Evolutionary conservation across 1,140 invertebrate species (phyloP), one percentile per base, ranked within the genome.

Genomic region (Maconellicoccus hirsutus): DNA sequence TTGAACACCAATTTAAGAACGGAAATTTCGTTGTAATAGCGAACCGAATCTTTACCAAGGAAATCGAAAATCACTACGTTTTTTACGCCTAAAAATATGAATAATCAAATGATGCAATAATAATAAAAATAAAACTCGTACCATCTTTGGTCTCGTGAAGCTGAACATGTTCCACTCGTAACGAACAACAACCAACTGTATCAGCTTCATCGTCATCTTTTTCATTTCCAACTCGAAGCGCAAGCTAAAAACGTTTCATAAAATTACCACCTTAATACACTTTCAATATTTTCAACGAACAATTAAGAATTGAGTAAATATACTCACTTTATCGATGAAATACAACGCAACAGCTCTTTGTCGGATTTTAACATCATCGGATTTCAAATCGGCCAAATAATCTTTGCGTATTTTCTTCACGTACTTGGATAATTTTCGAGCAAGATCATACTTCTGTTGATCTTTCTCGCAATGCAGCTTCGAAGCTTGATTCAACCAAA

Each of bases 121-220:
- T 23, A 21, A n/a, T 63, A 63, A 21, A 21, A 23, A 63, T 21
- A 19, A 63, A 96, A 93, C 76, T n/a, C n/a, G n/a, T 98, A 82
- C 80, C 99, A 98, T 72, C 98, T 83, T 6, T 98, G 89, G 73
- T 92, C 86, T 97, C 99, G 99, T 82, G 99, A 96, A 99, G 83
- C 74, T 86, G 84, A 73, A 99, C 93, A 77, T 99, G 98, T 81
- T 99, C 98, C 3, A 95, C 90, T 59, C 98, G 86, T n/a, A 99
- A 81, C 10, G 98, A 99, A 83, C 98, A 99, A 80, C 98, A 99
- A 82, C 98, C 98, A 0, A 99, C 98, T 6, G 98, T 99, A 77
- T 99, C 96, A 0, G 94, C 94, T 80, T 98, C 94, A 80, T 99
- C 96, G 81, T 98, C 96, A 79, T 99, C 98, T 80, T 99, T 99